Conservation (phyloP, 2,888 invertebrate species). For the Ophioninae sp. region DNA sequence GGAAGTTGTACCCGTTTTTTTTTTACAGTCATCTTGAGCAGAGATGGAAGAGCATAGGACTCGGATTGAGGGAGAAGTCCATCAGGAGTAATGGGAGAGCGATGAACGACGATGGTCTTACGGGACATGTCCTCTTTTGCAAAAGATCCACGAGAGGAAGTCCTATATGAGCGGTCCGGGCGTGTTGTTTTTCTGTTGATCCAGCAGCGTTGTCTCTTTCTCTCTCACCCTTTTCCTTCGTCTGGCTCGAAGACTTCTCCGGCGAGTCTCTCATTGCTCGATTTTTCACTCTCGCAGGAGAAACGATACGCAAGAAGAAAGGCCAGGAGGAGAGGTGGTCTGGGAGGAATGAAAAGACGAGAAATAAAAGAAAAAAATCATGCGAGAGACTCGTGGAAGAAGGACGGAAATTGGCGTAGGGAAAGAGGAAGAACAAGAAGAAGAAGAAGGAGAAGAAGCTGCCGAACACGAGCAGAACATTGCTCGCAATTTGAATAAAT, state of each 20-base stretch:
- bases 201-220: conserved; percentile 52
- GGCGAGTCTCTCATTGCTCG: conserved; percentile 68
- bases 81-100: background rate
- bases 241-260: conserved; percentile 33
- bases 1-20: background rate
- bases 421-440: conserved; percentile 57
- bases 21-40: background rate
- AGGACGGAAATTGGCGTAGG: conserved; percentile 39
- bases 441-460: conserved; percentile 73
- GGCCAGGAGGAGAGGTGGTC: conserved; percentile 1
- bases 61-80: background rate
- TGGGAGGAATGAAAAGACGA: conserved; percentile 38
- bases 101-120: conserved; percentile 10
- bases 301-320: conserved; percentile 42
- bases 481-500: conserved; percentile 81
- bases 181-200: conserved; percentile 23
- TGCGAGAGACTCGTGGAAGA: conserved; percentile 42
- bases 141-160: conserved; percentile 25
- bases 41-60: conserved; percentile 6
- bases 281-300: conserved; percentile 65
- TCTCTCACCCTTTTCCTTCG: conserved; percentile 65
- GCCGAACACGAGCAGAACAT: conserved; percentile 80
- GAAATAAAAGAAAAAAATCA: conserved; percentile 39
- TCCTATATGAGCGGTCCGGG: conserved; percentile 32
- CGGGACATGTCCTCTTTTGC: conserved; percentile 22